Percentiles rank a stretch among this genome's conserved stretches.
phyloP scores from a whole-genome alignment of 2,888 invertebrate species.

The Drosophila melanocephala region DNA sequence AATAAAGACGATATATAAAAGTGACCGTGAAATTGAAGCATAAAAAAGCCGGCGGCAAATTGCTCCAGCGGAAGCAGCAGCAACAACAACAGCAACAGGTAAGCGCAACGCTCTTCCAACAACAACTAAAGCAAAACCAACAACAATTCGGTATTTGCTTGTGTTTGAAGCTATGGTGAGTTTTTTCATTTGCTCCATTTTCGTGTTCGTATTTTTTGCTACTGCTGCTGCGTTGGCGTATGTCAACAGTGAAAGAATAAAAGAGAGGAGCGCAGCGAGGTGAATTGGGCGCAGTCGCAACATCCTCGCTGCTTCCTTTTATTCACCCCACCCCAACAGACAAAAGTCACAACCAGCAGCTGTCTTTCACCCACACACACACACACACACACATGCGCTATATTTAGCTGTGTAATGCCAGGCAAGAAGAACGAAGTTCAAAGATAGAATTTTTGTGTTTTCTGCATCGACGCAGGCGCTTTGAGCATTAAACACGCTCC shows the following conservation, averaged over 20 bases:
- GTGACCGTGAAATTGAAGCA: slow-evolving; percentile 26
- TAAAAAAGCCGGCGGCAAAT: slow-evolving; percentile 28
- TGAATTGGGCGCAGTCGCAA: slow-evolving; percentile 62
- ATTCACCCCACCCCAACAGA: slow-evolving; percentile 47
- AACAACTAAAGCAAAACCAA: slow-evolving; percentile 13
- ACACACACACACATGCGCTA: slow-evolving; percentile 28
- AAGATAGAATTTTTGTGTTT: slow-evolving; percentile 46
- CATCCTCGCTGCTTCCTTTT: slow-evolving; percentile 44
- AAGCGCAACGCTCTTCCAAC: slow-evolving; percentile 39
- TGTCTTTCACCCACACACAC: slow-evolving; percentile 62
- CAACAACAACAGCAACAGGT: slow-evolving; percentile 49
- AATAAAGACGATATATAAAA: not conserved
- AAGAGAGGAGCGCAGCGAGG: slow-evolving; percentile 40
- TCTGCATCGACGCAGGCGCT: slow-evolving; percentile 23
- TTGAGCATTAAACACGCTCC: slow-evolving; percentile 18
- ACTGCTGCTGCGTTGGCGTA: slow-evolving; percentile 33
- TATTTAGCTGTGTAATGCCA: slow-evolving; percentile 40
- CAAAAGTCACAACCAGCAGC: slow-evolving; percentile 71
- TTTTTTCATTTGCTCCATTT: slow-evolving; percentile 32
- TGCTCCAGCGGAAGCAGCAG: slow-evolving; percentile 26
- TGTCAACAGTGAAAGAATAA: not conserved
- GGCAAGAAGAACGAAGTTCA: slow-evolving; percentile 35
- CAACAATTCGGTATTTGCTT: slow-evolving; percentile 34
- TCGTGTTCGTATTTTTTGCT: slow-evolving; percentile 13
- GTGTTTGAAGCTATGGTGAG: slow-evolving; percentile 31